Evolutionary conservation across 2,113 vertebrate species (phyloP).

Genomic region (Saguinus midas): DNA sequence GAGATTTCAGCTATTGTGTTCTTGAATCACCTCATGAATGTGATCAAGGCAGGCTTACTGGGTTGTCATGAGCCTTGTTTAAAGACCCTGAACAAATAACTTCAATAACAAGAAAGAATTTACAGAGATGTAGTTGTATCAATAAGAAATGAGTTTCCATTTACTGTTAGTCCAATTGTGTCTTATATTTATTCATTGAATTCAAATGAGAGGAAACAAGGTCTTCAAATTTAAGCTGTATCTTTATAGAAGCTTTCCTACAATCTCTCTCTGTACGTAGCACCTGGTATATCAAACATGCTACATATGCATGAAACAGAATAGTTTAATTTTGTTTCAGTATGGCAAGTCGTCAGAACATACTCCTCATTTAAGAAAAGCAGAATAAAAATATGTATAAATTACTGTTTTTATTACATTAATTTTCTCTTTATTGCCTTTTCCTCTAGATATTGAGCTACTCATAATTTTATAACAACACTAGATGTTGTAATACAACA

Average conservation of each 20-base stretch:
- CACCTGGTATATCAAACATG: not conserved
- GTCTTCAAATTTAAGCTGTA: constrained; percentile 11
- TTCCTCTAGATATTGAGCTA: constrained; percentile 4
- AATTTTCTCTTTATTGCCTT: constrained; percentile 1
- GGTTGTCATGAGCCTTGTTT: constrained; percentile 46
- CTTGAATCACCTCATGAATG: constrained; percentile 48
- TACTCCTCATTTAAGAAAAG: constrained; percentile 23
- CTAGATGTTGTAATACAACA: not conserved
- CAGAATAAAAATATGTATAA: not conserved
- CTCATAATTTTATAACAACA: not conserved
- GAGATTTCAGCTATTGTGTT: constrained; percentile 73
- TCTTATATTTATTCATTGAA: constrained; percentile 19
- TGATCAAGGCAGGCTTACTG: constrained; percentile 46
- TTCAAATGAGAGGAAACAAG: constrained; percentile 41
- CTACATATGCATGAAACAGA: not conserved
- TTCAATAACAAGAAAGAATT: constrained; percentile 45
- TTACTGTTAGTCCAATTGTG: not conserved
- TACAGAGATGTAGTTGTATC: constrained; percentile 54
- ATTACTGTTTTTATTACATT: constrained; percentile 2
- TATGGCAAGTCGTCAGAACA: not conserved
- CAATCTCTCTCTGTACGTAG: not conserved
- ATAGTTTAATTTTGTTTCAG: constrained; percentile 8
- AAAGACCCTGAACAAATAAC: constrained; percentile 52
- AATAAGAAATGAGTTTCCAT: constrained; percentile 64
- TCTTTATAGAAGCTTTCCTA: not conserved